phyloP scores from a whole-genome alignment of 2,113 vertebrate species.

The Pseudorasbora parva region DNA sequence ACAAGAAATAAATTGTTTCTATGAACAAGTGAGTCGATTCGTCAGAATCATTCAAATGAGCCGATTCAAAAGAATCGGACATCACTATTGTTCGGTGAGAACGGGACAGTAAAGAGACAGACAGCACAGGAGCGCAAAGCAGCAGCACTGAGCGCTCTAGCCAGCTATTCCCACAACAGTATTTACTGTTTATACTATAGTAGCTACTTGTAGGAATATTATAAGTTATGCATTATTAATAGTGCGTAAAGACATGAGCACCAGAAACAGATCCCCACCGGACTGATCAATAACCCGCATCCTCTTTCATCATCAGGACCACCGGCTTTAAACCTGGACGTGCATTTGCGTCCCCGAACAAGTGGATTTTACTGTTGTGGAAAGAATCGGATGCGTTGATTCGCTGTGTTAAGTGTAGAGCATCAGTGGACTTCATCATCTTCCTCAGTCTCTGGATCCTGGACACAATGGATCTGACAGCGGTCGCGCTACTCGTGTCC shows the following conservation, averaged over 20 bases:
- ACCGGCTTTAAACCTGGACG: slow-evolving; percentile 1
- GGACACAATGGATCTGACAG: slow-evolving; percentile 76
- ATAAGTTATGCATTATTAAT: slow-evolving; percentile 26
- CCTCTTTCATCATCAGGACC: slow-evolving; percentile 25
- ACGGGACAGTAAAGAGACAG: slow-evolving; percentile 33
- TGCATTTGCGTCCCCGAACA: neutral
- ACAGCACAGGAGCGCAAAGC: slow-evolving; percentile 11
- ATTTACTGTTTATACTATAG: slow-evolving; percentile 1
- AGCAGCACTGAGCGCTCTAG: neutral
- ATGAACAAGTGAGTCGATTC: neutral
- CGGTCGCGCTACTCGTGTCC: slow-evolving; percentile 73
- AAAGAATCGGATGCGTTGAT: neutral
- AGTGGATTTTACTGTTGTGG: slow-evolving; percentile 15
- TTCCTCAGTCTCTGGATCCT: slow-evolving; percentile 11
- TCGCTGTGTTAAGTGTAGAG: neutral
- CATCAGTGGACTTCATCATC: slow-evolving; percentile 21
- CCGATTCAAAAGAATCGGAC: slow-evolving; percentile 19
- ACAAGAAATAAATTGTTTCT: neutral
- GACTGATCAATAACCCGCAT: slow-evolving; percentile 45
- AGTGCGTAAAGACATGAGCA: slow-evolving; percentile 49
- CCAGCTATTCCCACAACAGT: neutral
- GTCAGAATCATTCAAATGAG: neutral
- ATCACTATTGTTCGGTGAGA: slow-evolving; percentile 27
- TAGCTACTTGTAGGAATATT: neutral
- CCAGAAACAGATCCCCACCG: slow-evolving; percentile 48